Evolutionary conservation across 2,797 vertebrate species (phyloP).

Genomic region (Emydoidea blandingii): DNA sequence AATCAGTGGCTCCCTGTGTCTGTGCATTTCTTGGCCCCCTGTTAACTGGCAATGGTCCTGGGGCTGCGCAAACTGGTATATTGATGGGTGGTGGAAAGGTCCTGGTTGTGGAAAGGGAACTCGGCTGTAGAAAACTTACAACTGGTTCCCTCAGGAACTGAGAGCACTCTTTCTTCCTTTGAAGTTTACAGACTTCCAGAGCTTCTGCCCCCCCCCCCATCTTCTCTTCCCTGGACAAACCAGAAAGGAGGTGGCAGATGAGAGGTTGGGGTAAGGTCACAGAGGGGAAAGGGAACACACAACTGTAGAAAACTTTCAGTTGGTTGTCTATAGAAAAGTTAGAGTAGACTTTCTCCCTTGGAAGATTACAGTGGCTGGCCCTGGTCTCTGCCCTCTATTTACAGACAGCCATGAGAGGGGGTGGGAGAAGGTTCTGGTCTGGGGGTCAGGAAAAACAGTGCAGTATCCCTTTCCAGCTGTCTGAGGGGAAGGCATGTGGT

Average conservation of each 20-base stretch:
- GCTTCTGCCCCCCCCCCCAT: background rate
- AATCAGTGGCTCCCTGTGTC: background rate
- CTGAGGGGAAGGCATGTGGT: background rate
- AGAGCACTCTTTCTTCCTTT: background rate
- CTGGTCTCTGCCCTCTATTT: background rate
- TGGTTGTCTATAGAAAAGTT: no score
- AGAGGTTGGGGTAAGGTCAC: background rate
- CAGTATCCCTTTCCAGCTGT: background rate
- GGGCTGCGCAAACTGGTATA: background rate
- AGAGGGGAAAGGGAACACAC: background rate
- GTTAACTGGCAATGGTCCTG: background rate
- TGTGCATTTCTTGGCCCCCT: background rate
- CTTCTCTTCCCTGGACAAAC: background rate
- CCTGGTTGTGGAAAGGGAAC: background rate
- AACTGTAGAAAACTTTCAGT: no score
- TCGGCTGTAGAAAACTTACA: background rate
- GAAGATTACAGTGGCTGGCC: background rate
- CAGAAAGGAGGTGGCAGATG: background rate
- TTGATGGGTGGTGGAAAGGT: background rate
- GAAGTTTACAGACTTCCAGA: no score
- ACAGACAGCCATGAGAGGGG: background rate
- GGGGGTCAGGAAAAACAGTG: background rate
- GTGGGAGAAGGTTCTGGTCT: background rate
- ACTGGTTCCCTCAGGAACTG: background rate
- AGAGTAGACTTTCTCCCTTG: background rate